phyloP scores from a whole-genome alignment of 2,113 vertebrate species.

The Fregetta grallaria region DNA sequence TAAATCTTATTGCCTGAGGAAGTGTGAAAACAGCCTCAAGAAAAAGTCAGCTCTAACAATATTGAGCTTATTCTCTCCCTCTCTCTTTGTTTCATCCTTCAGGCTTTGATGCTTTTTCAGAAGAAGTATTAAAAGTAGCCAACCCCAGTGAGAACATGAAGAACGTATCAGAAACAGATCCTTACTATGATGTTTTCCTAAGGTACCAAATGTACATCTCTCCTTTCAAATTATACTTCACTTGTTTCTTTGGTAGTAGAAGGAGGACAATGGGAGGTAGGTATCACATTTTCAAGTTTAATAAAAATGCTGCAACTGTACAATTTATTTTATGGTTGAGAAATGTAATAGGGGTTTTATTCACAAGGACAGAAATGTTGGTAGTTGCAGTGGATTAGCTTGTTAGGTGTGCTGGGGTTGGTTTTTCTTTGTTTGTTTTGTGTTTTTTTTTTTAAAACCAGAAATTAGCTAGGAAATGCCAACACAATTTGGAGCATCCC shows the following conservation, averaged over 20 bases:
- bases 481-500: neutral
- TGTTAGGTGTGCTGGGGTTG: neutral
- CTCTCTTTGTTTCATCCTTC: neutral
- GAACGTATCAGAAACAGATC: neutral
- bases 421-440: neutral
- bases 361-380: neutral
- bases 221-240: neutral
- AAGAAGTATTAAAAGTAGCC: neutral
- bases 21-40: constrained; percentile 50
- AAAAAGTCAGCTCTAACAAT: neutral
- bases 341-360: neutral
- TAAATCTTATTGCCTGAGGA: constrained; percentile 54
- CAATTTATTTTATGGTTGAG: neutral
- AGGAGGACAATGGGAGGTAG: neutral
- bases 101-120: neutral
- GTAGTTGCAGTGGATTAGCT: neutral
- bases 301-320: neutral
- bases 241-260: neutral
- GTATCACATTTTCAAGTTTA: neutral
- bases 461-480: neutral
- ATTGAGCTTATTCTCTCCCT: neutral
- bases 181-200: neutral
- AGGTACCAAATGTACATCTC: neutral
- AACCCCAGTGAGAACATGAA: neutral
- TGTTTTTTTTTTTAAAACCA: neutral